Conservation (phyloP, 1,140 invertebrate species). For the Drosophila mayri region DNA sequence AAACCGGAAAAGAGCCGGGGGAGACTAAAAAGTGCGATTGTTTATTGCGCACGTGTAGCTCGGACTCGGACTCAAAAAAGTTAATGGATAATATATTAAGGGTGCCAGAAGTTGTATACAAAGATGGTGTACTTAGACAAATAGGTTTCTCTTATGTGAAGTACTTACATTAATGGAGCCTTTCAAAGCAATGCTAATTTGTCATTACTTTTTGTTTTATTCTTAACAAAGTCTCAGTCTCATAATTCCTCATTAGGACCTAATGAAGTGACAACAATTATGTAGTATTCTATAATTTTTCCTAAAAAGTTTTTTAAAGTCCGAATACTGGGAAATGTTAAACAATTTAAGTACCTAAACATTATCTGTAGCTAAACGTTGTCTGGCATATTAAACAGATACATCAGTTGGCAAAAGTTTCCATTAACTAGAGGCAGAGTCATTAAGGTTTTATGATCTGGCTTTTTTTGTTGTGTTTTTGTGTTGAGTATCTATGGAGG, state of each 20-base stretch:
- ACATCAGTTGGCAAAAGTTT: slow-evolving; percentile 31
- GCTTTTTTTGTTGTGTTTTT: background rate
- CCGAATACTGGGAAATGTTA: slow-evolving; percentile 23
- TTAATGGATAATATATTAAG: slow-evolving; percentile 14
- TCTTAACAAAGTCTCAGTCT: background rate
- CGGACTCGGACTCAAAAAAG: background rate
- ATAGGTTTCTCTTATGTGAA: background rate
- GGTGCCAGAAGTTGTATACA: background rate
- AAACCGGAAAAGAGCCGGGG: slow-evolving; percentile 37
- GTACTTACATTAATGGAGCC: background rate
- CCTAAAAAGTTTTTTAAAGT: background rate
- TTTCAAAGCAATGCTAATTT: background rate
- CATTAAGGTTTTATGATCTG: slow-evolving; percentile 32
- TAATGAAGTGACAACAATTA: background rate
- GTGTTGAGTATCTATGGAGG: background rate
- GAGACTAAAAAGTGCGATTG: slow-evolving; percentile 26
- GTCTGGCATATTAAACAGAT: slow-evolving; percentile 38
- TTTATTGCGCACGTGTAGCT: slow-evolving; percentile 29
- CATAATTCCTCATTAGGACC: background rate
- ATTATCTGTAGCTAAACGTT: slow-evolving; percentile 14
- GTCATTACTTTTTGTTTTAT: background rate
- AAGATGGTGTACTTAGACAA: background rate
- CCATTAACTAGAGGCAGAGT: slow-evolving; percentile 28
- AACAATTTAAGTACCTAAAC: slow-evolving; percentile 25
- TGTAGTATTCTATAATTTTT: slow-evolving; percentile 3